Evolutionary conservation across 2,888 invertebrate genomes (phyloP).

Genomic region (Phoenoteleia sp.): DNA sequence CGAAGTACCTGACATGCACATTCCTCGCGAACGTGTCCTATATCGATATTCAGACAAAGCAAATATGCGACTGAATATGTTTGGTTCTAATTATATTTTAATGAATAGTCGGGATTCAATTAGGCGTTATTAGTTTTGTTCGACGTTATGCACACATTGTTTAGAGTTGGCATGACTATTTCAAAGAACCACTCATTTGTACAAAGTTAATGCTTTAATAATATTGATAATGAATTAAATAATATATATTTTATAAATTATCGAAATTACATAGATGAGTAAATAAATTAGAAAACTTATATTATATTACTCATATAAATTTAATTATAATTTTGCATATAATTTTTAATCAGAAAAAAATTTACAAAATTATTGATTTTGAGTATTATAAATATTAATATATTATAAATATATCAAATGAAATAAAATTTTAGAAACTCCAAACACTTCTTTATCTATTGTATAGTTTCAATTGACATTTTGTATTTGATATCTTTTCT

Average conservation of each 20-base stretch:
- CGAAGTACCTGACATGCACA: slow-evolving; percentile 49
- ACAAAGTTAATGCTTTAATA: slow-evolving; percentile 23
- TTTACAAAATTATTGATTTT: neutral
- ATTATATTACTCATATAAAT: too few relatives aligned
- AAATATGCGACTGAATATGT: slow-evolving; percentile 65
- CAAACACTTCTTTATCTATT: too few relatives aligned
- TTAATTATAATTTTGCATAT: neutral
- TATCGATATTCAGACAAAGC: slow-evolving; percentile 61
- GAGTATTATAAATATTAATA: neutral
- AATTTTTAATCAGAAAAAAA: neutral
- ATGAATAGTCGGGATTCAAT: slow-evolving; percentile 56
- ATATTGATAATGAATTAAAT: slow-evolving; percentile 9
- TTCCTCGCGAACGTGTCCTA: slow-evolving; percentile 46
- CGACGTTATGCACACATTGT: slow-evolving; percentile 30
- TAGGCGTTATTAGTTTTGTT: slow-evolving; percentile 54
- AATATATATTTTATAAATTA: neutral
- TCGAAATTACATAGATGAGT: neutral
- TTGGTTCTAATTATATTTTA: slow-evolving; percentile 63
- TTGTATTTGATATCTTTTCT: slow-evolving; percentile 28
- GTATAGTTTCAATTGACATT: slow-evolving; percentile 21
- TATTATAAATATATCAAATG: slow-evolving; percentile 8
- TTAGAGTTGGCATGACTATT: neutral
- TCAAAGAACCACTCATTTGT: slow-evolving; percentile 25
- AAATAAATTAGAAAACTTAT: too few relatives aligned
- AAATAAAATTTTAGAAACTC: slow-evolving; percentile 18